These are phyloP conservation scores for Calidris pugnax DNA, from an alignment of 2,113 vertebrate genomes.

Conservation along the genomic window DNA sequence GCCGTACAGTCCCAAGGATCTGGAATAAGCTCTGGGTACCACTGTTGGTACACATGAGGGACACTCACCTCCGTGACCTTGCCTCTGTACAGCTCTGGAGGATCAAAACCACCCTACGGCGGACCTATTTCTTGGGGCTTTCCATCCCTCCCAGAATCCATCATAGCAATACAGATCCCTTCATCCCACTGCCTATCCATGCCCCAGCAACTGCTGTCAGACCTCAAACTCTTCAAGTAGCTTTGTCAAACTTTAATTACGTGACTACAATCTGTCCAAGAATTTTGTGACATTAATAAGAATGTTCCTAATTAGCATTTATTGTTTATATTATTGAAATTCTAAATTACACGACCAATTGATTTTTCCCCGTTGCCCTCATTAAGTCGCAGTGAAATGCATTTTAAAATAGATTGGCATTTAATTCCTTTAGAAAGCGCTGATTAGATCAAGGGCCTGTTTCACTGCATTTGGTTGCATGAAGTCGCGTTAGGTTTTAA, in stretches of 20 bases:
- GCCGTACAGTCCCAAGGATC: not conserved
- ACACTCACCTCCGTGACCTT: not conserved
- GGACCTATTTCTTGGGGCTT: not conserved
- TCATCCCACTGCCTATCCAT: not conserved
- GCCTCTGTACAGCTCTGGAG: not conserved
- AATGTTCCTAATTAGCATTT: constrained; percentile 64
- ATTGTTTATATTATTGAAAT: constrained; percentile 70
- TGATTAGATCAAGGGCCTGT: constrained; percentile 60
- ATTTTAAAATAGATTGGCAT: constrained; percentile 69
- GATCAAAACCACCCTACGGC: not conserved
- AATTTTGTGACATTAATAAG: constrained; percentile 61
- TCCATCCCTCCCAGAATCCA: not conserved
- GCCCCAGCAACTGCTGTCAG: not conserved
- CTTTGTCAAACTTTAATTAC: constrained; percentile 39
- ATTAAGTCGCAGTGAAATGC: constrained; percentile 50
- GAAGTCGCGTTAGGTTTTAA: constrained; percentile 3
- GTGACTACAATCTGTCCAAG: constrained; percentile 35
- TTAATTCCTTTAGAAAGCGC: constrained; percentile 63
- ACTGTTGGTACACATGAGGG: not conserved
- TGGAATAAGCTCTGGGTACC: not conserved
- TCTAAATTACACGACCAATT: constrained; percentile 63
- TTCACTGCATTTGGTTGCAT: constrained; percentile 45
- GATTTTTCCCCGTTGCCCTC: constrained; percentile 62
- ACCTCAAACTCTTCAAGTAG: not conserved
- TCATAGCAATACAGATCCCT: not conserved